Percentiles rank a stretch among this genome's conserved stretches.
phyloP scores from a whole-genome alignment of 2,113 vertebrate genomes.

The Podocnemis expansa region DNA sequence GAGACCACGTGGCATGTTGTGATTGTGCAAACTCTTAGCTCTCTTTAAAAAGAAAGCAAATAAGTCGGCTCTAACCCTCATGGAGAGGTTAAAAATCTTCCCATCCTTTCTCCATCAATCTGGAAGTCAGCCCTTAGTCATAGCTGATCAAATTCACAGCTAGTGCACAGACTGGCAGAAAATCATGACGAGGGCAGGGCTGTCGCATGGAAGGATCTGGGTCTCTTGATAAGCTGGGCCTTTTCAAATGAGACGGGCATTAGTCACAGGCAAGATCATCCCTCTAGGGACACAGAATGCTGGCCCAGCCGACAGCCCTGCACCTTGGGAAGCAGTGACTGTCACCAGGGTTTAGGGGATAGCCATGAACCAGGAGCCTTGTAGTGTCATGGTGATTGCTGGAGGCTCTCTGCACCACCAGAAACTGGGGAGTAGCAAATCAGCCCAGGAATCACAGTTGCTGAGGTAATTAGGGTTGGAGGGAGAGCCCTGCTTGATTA shows the following conservation, averaged over 20 bases:
- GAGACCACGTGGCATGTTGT: too few species aligned
- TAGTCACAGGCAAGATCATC: neutral
- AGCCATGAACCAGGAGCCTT: neutral
- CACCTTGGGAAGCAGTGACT: too few species aligned
- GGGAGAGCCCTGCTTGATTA: too few species aligned
- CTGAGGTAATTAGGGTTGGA: too few species aligned
- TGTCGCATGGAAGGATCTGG: neutral
- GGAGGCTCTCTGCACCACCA: too few species aligned
- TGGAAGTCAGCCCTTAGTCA: neutral
- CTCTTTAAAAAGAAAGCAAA: neutral
- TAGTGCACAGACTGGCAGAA: neutral
- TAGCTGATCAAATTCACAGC: neutral
- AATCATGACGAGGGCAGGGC: neutral
- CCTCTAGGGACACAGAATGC: neutral
- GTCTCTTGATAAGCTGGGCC: neutral
- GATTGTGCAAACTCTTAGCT: neutral
- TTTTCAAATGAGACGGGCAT: neutral
- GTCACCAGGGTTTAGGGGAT: too few species aligned
- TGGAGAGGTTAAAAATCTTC: neutral
- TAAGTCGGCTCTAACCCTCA: neutral
- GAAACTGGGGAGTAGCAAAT: too few species aligned
- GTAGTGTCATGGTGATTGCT: too few species aligned
- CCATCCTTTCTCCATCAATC: neutral
- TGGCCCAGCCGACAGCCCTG: too few species aligned
- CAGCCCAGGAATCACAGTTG: too few species aligned